These are phyloP conservation scores for Nysson spinosus DNA, from an alignment of 2,888 invertebrate genomes.

Conservation along the genomic window DNA sequence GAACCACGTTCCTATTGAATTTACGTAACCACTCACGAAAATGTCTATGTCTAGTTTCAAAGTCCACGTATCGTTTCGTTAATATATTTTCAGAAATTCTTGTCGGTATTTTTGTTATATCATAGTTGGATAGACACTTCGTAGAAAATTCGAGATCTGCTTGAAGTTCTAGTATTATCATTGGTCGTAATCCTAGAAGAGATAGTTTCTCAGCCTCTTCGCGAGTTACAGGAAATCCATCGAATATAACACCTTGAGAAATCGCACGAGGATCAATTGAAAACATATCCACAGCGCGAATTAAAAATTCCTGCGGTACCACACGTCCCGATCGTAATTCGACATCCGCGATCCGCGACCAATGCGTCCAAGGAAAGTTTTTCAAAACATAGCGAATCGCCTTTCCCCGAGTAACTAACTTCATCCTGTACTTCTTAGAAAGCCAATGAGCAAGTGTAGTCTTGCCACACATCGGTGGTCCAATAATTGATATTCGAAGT, in stretches of 20 bases:
- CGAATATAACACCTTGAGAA: slow-evolving; percentile 81
- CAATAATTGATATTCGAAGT: slow-evolving; percentile 80
- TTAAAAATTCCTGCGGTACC: slow-evolving; percentile 77
- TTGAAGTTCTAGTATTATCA: slow-evolving; percentile 80
- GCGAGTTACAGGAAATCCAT: slow-evolving; percentile 81
- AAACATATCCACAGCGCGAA: slow-evolving; percentile 79
- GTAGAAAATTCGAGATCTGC: slow-evolving; percentile 74
- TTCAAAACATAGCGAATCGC: slow-evolving; percentile 79
- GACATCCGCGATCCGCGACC: slow-evolving; percentile 77
- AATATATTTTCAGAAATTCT: slow-evolving; percentile 77
- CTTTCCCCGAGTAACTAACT: slow-evolving; percentile 80
- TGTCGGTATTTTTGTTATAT: slow-evolving; percentile 72
- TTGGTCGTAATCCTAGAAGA: slow-evolving; percentile 80
- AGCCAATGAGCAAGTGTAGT: slow-evolving; percentile 80
- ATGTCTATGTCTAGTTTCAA: slow-evolving; percentile 71
- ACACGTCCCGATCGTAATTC: slow-evolving; percentile 77
- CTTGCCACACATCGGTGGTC: slow-evolving; percentile 83
- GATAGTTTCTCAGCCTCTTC: slow-evolving; percentile 79
- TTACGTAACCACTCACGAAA: slow-evolving; percentile 79
- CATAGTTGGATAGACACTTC: slow-evolving; percentile 75
- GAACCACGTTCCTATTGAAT: slow-evolving; percentile 80
- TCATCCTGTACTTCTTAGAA: slow-evolving; percentile 79
- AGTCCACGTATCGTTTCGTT: slow-evolving; percentile 76
- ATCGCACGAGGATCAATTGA: slow-evolving; percentile 78
- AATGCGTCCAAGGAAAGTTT: slow-evolving; percentile 79